phyloP scores from a whole-genome alignment of 2,113 vertebrate genomes.

The Speoplatyrhinus poulsoni region DNA sequence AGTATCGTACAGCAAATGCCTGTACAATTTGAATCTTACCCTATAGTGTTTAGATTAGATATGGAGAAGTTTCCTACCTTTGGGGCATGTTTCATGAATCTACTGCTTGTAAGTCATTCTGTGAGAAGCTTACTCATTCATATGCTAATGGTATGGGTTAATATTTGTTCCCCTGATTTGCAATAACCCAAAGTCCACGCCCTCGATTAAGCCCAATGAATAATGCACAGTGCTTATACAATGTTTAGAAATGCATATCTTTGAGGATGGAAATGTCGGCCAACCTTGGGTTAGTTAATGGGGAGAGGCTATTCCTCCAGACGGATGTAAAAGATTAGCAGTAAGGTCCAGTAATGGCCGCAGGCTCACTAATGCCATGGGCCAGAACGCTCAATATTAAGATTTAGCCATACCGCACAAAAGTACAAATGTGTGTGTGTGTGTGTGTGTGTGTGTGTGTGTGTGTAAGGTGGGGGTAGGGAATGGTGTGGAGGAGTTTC shows the following conservation, averaged over 20 bases:
- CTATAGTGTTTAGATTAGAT: constrained; percentile 57
- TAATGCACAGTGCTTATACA: constrained; percentile 74
- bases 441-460: no score
- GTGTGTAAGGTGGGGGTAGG: no score
- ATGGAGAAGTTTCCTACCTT: constrained; percentile 48
- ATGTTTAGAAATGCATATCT: constrained; percentile 71
- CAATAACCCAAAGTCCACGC: constrained; percentile 75
- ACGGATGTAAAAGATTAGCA: constrained; percentile 42
- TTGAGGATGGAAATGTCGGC: constrained; percentile 58
- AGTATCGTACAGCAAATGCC: constrained; percentile 31
- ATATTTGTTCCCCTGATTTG: constrained; percentile 77
- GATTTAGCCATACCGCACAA: neutral
- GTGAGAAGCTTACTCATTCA: constrained; percentile 54
- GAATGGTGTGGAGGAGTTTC: no score
- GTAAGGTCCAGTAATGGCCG: constrained; percentile 39
- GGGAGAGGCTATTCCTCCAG: constrained; percentile 45
- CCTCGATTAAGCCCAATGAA: constrained; percentile 71
- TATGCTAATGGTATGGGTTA: constrained; percentile 75
- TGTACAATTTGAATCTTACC: constrained; percentile 62
- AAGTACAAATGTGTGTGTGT: no score
- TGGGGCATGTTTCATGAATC: constrained; percentile 58
- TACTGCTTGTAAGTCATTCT: constrained; percentile 61
- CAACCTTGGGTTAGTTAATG: constrained; percentile 62
- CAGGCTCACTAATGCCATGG: neutral
- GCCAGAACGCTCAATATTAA: neutral